Evolutionary conservation across 1,140 invertebrate genomes (phyloP), one percentile per base, ranked within the genome.

Genomic region (Cotesia chilonis): DNA sequence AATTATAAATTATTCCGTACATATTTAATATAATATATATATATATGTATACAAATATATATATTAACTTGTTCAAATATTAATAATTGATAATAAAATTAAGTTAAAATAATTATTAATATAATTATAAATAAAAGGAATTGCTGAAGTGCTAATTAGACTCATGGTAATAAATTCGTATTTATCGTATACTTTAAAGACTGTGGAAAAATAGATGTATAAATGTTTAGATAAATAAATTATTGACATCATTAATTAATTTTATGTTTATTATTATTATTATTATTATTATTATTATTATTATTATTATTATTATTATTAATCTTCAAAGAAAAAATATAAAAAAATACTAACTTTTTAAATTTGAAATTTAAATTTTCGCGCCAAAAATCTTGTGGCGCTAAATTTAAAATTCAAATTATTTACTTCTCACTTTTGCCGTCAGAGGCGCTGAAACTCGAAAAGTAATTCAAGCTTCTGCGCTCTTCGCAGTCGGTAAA

Each of bases 121-220:
- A 35, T n/a, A 17, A 38, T 35, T 35, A 57, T 7, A 28, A 10
- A 9, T 57, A 20, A 47, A 52, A 54, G 20, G 37, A 54, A 65
- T 63, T 28, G 38, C 35, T 20, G 28, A 55, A 67, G 47, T 66
- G 64, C 20, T 72, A 10, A 47, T 47, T 47, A 47, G 41, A 47
- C 41, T 9, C 41, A 47, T 47, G 41, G 41, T 47, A 47, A 47
- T 47, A 47, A 47, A 92, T 92, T 68, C 67, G 28, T 38, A 59
- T 41, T 70, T 4, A 61, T 60, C 41, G 79, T 78, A 70, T 79
- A 77, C 75, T 77, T 81, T 79, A 77, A 82, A 83, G 81, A 82
- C 80, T 83, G 80, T 81, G 79, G 77, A 81, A 79, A 77, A 81
- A 78, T 83, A 82, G 73, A 76, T 82, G 79, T 82, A 82, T 82